Base-by-base conservation (phyloP, 1,140 invertebrate species). In the Diachasmimorpha longicaudata region DNA sequence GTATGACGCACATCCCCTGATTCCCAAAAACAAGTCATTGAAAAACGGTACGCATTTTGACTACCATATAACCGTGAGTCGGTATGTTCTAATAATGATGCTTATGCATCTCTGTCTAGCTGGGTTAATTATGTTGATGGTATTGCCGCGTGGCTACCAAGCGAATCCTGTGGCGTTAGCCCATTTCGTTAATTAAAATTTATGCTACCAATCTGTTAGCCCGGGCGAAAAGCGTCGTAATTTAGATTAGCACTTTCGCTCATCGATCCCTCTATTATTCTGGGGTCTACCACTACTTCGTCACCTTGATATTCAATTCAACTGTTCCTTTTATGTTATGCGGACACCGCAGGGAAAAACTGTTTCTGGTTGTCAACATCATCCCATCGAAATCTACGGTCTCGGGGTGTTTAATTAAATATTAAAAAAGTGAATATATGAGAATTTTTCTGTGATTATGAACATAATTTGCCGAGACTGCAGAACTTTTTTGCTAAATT, bases 71-170 rank as follows among this genome's bases (percentile, higher is more conserved):
- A 10, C 39, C 71, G 36, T 25, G 72, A 36, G 46, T 6, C 74
- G 25, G 69, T 76, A 79, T 78, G 68, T 81, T 81, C 82, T 85
- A 86, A 86, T 85, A 81, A 85, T 84, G 84, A 85, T 80, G 79
- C 80, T 81, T 81, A 82, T 79, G 81, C 81, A 81, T 85, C 81
- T 82, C 82, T 82, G 83, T 80, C 81, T 79, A 81, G 74, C 79
- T 31, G 66, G 74, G 81, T 84, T 85, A 85, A 86, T 86, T 85
- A 85, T 82, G 81, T 79, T 81, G 81, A 83, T 80, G 78, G 80
- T 80, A 77, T 42, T 23, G 42, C 37, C 70, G 72, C 77, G 77
- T 74, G 67, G 72, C 75, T 79, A 77, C 70, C 72, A 72, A 48
- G 77, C 75, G 70, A 75, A 52, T 70, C 70, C 75, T 48, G 75